phyloP scores from a whole-genome alignment of 2,113 vertebrate genomes.

The Chaetodon auriga region DNA sequence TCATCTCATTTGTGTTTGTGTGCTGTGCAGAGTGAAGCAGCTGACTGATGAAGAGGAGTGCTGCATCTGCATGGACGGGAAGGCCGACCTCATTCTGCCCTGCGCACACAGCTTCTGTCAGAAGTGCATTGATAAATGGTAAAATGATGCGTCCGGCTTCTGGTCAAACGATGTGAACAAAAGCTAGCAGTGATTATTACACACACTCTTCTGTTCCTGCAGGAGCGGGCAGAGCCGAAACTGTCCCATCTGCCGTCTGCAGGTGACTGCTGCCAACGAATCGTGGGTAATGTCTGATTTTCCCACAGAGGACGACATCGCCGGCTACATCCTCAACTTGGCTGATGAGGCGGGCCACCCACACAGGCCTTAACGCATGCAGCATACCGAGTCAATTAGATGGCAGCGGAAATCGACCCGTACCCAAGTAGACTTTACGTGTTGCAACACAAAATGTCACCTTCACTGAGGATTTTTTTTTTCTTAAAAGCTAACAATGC shows the following conservation, averaged over 20 bases:
- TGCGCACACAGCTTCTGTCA: conserved; percentile 99
- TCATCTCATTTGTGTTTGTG: neutral
- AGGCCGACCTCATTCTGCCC: conserved; percentile 94
- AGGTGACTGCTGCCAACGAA: conserved; percentile 93
- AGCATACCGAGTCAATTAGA: conserved; percentile 5
- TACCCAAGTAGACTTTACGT: conserved; percentile 23
- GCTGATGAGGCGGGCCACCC: conserved; percentile 96
- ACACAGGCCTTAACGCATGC: conserved; percentile 87
- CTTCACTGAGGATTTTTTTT: conserved; percentile 17
- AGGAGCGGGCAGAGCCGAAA: conserved; percentile 97
- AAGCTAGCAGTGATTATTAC: neutral
- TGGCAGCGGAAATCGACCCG: neutral
- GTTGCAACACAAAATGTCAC: conserved; percentile 37
- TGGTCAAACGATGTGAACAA: neutral
- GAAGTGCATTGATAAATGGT: conserved; percentile 99
- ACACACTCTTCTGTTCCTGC: conserved; percentile 27
- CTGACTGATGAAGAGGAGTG: conserved; percentile 97
- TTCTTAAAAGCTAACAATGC: neutral
- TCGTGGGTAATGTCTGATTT: conserved; percentile 98
- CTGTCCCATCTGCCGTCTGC: conserved; percentile 96
- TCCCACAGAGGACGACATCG: conserved; percentile 95
- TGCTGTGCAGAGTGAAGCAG: conserved; percentile 91
- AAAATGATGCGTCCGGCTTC: conserved; percentile 38
- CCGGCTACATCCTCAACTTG: conserved; percentile 96
- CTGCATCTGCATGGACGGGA: conserved; percentile 98